Conservation (phyloP, 2,113 vertebrate genomes). For the Indicator indicator region DNA sequence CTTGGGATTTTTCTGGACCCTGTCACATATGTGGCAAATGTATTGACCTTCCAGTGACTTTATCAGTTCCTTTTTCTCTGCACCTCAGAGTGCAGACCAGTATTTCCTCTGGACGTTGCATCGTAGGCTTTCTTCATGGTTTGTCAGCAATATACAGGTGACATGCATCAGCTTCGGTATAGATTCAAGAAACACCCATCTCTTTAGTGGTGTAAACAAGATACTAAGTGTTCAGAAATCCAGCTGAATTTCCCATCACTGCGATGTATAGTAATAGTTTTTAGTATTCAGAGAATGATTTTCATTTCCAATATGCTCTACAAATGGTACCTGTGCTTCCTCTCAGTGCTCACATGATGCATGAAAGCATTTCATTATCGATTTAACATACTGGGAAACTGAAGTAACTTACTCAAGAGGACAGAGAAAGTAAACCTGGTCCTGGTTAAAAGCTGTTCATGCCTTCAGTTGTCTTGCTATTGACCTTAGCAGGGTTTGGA, state of each 20-base stretch:
- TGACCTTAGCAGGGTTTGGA: not conserved
- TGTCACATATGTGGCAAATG: not conserved
- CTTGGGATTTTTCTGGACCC: constrained; percentile 26
- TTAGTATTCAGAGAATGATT: not conserved
- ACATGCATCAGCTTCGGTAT: not conserved
- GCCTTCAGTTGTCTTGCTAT: not conserved
- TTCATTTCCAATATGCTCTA: not conserved
- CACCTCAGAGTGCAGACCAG: not conserved
- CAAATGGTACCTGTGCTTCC: not conserved
- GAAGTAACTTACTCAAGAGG: not conserved
- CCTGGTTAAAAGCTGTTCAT: not conserved
- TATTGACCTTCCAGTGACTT: constrained; percentile 18
- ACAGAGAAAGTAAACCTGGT: not conserved
- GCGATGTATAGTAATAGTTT: not conserved
- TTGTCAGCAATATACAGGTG: not conserved
- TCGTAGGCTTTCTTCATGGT: not conserved
- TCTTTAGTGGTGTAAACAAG: not conserved
- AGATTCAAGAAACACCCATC: not conserved
- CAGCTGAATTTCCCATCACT: not conserved
- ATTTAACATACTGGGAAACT: not conserved
- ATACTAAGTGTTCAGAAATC: not conserved
- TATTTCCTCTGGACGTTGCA: not conserved
- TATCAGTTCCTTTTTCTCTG: constrained; percentile 1
- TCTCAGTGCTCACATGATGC: not conserved
- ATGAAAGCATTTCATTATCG: not conserved